Evolutionary conservation across 2,113 vertebrate species (phyloP), one percentile per base, ranked within the genome.

Genomic region (Pseudopodoces humilis): DNA sequence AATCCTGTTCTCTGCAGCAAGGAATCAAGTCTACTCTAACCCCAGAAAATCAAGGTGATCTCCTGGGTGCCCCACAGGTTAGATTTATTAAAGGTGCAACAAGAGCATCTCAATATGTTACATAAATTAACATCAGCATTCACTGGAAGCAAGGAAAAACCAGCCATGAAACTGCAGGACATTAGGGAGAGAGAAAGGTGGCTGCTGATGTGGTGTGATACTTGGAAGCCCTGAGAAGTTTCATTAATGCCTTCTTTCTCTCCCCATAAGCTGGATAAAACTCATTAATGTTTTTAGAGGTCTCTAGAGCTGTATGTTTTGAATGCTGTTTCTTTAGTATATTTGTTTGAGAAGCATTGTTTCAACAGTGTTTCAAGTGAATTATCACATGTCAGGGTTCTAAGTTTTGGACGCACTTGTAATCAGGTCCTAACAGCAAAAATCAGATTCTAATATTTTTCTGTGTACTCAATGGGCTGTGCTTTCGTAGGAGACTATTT

Each of bases 1-100:
- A 47, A 53, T 76, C 11, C 20, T 72, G 9, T 79, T 55, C 39
- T 44, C 27, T 64, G 19, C 10, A 10, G 4, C 1, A 2, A 6
- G 8, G 7, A 4, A 27, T 68, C 17, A 50, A 52, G 37, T 65
- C 17, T 71, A 3, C 11, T 30, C 31, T 7, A 67, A 21, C 23
- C 31, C 30, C 1, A 68, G 41, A 14, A 80, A 60, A 60, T 78
- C 21, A 47, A 23, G 3, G 2, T 85, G 22, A 30, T 72, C 22
- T 72, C 44, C 7, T 55, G 35, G 52, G 7, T 43, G 11, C 4
- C 2, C 7, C 3, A 2, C 2, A 9, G 28, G 4, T 50, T 7
- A 62, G 10, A 24, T 76, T 69, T 72, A 27, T 72, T 49, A n/a
- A 72, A 62, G 14, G 5, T 88, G 12, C 16, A 56, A 30, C 6